Base-by-base conservation (phyloP, 64 coral and sea anemone species). In the Hydrozoanthus tunicans region DNA sequence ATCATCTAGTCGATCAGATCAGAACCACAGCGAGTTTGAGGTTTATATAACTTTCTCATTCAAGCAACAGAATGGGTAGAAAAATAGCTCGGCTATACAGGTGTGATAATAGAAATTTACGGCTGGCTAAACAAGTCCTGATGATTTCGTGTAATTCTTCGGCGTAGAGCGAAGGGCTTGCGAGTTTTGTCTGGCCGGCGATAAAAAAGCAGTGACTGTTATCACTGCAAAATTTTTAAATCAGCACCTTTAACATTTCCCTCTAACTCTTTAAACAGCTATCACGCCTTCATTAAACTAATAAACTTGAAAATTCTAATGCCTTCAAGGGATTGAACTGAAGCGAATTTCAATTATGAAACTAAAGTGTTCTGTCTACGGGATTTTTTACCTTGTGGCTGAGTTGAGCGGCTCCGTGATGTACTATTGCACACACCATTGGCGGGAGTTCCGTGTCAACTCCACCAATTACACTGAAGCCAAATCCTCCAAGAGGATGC, bases 401-500 rank as follows among this genome's bases (percentile, higher is more conserved):
- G 4, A 99, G 85, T 78, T 99, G 94, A 26, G 97, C 97, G 58
- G 97, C 86, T 10, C 97, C 97, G 89, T 99, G 95, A 6, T 99
- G 94, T 56, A 99, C 97, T 13, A 99, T 70, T 9, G 97, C 97
- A 92, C 97, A 95, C 3, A 99, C 83, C 97, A 99, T 99, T 53
- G 97, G 97, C 13, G 97, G 97, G 12, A 99, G 68, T 77, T 95
- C 93, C 0, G 94, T 99, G 26, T 99, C 94, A 13, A 99, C 90
- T 69, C 97, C 97, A 27, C 97, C 97, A 83, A 99, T 99, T 63
- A 99, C 94, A 96, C 97, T 99, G 68, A 99, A 99, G 15, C 97
- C 97, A 96, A 99, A 99, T 68, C 97, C 94, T 70, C 94, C 97
- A 1, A 95, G 90, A 91, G 94, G 89, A 89, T 93, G 81, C 15